These are phyloP conservation scores for Sandelia bainsii DNA, from an alignment of 2,797 vertebrate species.

Conservation along the genomic window DNA sequence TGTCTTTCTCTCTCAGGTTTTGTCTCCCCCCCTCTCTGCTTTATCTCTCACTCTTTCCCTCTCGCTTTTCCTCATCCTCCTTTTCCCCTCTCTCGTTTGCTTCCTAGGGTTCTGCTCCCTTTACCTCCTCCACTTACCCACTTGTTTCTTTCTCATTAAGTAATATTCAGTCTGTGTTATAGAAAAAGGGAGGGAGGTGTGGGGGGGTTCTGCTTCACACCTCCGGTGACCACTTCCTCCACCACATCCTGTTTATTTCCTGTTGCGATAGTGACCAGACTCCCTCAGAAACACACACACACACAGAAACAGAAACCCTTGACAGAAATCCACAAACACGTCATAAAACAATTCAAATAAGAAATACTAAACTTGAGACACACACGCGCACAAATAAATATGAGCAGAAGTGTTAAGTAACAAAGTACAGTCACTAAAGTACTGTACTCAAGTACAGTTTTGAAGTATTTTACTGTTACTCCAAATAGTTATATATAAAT, in stretches of 20 bases:
- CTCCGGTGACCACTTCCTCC: slow-evolving; percentile 63
- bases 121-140: too few species aligned
- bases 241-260: slow-evolving; percentile 68
- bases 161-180: neutral
- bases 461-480: too few species aligned
- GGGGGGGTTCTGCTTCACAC: slow-evolving; percentile 35
- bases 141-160: neutral
- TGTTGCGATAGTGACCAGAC: slow-evolving; percentile 40
- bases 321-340: neutral
- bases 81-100: too few species aligned
- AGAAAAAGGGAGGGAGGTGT: neutral
- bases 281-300: slow-evolving; percentile 27
- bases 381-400: too few species aligned
- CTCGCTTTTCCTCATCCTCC: too few species aligned
- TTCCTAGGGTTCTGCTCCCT: too few species aligned
- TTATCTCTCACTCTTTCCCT: too few species aligned
- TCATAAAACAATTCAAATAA: neutral
- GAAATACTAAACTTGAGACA: too few species aligned
- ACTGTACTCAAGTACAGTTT: too few species aligned
- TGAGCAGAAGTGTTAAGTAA: too few species aligned
- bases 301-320: slow-evolving; percentile 7
- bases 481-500: too few species aligned
- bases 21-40: neutral
- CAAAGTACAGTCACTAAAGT: too few species aligned
- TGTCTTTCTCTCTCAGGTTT: neutral